A percentile compares a stretch with the other conserved stretches of the same genome.
Conservation (phyloP, 2,113 vertebrate genomes). For the Albula goreensis region DNA sequence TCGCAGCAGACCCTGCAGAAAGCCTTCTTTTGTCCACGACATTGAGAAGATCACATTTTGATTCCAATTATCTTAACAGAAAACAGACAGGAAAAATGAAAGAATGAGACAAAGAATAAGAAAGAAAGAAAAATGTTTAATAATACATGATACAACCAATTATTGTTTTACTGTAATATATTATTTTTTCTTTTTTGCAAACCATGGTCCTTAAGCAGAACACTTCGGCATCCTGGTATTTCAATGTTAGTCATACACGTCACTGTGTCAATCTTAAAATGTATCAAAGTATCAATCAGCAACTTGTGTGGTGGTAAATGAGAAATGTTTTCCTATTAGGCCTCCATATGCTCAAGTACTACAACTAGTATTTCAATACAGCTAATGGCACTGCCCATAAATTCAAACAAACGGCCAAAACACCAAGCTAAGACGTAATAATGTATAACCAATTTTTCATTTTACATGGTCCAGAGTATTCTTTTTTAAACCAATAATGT, state of each 20-base stretch:
- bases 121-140: background rate
- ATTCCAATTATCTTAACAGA: conserved; percentile 5
- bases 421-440: background rate
- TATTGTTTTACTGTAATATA: background rate
- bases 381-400: no score
- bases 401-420: no score
- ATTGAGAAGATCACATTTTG: conserved; percentile 28
- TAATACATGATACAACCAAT: background rate
- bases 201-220: background rate
- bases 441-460: background rate
- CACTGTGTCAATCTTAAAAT: background rate
- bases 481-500: background rate
- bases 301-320: no score
- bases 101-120: background rate
- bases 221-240: background rate
- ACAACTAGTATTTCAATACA: no score
- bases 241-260: background rate
- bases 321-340: no score
- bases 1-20: conserved; percentile 24
- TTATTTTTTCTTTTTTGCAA: conserved; percentile 4
- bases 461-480: background rate
- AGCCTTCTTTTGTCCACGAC: conserved; percentile 26
- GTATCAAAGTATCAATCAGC: background rate
- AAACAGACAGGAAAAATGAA: background rate
- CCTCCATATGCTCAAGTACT: no score